These are phyloP conservation scores for Aurelia sp. DNA, from an alignment of 30 jellyfish, hydroid and myxozoan species.

Conservation along the genomic window DNA sequence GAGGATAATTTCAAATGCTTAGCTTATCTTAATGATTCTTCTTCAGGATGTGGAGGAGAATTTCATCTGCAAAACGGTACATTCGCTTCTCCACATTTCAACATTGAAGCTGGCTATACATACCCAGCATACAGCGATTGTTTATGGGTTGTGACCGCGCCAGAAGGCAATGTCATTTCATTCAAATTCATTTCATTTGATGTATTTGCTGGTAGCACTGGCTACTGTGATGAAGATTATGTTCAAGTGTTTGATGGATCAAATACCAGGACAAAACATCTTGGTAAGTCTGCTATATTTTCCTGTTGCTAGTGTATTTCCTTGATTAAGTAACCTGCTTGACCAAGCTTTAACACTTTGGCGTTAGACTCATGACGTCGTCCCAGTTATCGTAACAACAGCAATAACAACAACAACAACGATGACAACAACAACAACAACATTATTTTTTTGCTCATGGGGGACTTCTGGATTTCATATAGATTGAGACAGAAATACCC, in stretches of 20 bases:
- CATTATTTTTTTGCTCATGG: no score
- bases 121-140: conserved; percentile 93
- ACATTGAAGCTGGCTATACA: conserved; percentile 72
- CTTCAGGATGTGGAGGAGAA: conserved; percentile 96
- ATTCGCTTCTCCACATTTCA: conserved; percentile 78
- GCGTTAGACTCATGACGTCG: no score
- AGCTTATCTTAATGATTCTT: not conserved
- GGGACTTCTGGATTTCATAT: no score
- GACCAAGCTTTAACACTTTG: no score
- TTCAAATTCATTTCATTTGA: conserved; percentile 71
- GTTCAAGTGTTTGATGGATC: conserved; percentile 85
- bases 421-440: no score
- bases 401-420: no score
- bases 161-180: conserved; percentile 64
- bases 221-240: conserved; percentile 84
- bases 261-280: conserved; percentile 37
- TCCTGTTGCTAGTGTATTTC: not conserved
- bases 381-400: no score
- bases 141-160: conserved; percentile 85
- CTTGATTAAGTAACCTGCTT: no score
- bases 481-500: no score
- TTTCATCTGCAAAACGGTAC: conserved; percentile 76
- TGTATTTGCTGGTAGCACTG: conserved; percentile 65
- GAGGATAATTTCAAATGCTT: no score
- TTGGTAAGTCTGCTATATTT: conserved; percentile 63